phyloP scores from a whole-genome alignment of 2,888 invertebrate genomes.

The Blastobasis lacticolella region DNA sequence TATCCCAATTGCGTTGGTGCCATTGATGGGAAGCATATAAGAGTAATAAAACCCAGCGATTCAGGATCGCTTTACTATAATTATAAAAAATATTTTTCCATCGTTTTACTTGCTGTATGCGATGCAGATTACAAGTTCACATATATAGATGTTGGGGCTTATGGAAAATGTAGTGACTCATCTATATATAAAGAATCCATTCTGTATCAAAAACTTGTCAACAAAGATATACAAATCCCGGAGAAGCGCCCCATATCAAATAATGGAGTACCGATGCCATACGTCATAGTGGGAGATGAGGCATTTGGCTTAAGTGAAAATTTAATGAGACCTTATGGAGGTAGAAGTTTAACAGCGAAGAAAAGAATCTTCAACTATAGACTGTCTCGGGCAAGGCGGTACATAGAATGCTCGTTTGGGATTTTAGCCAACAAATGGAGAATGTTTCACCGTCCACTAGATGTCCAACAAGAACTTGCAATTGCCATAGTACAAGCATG shows the following conservation, averaged over 20 bases:
- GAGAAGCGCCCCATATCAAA: background rate
- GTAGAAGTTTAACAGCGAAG: background rate
- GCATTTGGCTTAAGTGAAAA: background rate
- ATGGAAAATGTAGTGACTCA: background rate
- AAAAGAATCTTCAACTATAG: background rate
- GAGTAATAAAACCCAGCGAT: slow-evolving; percentile 16
- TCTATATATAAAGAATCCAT: background rate
- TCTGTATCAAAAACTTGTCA: background rate
- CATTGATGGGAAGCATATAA: slow-evolving; percentile 16
- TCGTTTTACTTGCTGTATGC: background rate
- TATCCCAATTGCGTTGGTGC: slow-evolving; percentile 17
- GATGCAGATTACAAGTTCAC: background rate
- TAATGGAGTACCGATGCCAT: background rate
- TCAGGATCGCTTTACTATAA: background rate
- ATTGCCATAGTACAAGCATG: background rate
- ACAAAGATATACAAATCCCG: background rate
- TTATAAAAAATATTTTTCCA: background rate
- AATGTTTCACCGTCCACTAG: background rate
- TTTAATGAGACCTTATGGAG: background rate
- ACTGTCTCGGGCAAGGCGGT: background rate
- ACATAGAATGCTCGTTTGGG: background rate
- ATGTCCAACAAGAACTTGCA: background rate
- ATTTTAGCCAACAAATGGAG: background rate
- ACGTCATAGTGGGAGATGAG: background rate
- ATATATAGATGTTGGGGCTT: background rate